phyloP scores from a whole-genome alignment of 1,140 invertebrate species.

The Macrotrachela quadricornifera region DNA sequence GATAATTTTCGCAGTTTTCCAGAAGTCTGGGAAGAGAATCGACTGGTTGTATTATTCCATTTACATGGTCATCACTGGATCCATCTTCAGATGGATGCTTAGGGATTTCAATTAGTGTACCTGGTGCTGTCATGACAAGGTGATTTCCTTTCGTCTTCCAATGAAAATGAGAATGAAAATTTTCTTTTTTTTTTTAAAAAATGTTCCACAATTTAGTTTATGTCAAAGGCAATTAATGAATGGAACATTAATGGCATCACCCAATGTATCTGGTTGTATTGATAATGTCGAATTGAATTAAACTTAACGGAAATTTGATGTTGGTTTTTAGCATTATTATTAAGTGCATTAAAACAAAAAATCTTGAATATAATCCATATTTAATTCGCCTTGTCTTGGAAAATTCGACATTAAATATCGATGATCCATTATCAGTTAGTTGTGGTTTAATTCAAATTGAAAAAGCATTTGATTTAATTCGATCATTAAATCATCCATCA shows the following conservation, averaged over 20 bases:
- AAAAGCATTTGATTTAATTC: conserved; percentile 54
- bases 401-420: conserved; percentile 56
- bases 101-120: conserved; percentile 71
- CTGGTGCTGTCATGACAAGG: conserved; percentile 85
- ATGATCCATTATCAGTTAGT: conserved; percentile 70
- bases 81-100: conserved; percentile 61
- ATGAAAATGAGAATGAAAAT: no score
- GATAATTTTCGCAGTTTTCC: no score
- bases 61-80: conserved; percentile 82
- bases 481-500: conserved; percentile 46
- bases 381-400: conserved; percentile 65
- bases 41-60: conserved; percentile 51
- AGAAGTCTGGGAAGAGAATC: no score
- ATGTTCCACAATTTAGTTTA: conserved; percentile 70
- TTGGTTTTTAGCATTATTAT: conserved; percentile 36
- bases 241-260: conserved; percentile 79
- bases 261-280: conserved; percentile 70
- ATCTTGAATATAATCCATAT: conserved; percentile 58
- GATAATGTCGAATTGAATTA: no score
- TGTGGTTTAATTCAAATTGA: conserved; percentile 58
- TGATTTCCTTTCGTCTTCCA: no score
- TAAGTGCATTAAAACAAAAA: conserved; percentile 51
- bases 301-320: no score
- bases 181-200: no score
- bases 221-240: conserved; percentile 75